phyloP scores from a whole-genome alignment of 2,888 invertebrate species.

The Melanargia galathea region DNA sequence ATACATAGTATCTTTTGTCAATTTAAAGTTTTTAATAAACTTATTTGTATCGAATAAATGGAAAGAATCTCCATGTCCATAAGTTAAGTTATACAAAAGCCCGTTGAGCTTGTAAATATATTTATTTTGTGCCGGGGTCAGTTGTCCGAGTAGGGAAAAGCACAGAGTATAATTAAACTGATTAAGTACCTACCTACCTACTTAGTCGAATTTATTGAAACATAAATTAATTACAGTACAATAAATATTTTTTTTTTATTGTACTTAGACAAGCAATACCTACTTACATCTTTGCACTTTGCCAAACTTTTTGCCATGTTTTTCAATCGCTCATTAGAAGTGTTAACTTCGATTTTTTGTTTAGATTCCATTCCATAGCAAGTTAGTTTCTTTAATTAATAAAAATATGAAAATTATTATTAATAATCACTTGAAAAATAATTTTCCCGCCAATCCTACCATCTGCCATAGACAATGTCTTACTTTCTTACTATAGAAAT shows the following conservation, averaged over 20 bases:
- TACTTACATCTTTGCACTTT: slow-evolving; percentile 66
- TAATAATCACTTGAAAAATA: not conserved
- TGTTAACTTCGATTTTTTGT: slow-evolving; percentile 40
- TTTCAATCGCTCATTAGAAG: slow-evolving; percentile 55
- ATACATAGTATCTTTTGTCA: too few relatives aligned
- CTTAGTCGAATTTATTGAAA: not conserved
- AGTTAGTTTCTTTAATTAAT: not conserved
- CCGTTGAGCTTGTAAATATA: too few relatives aligned
- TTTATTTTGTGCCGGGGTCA: too few relatives aligned
- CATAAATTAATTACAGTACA: not conserved
- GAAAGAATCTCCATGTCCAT: too few relatives aligned
- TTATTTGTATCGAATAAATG: too few relatives aligned
- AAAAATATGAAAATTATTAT: not conserved
- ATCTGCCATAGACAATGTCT: too few relatives aligned
- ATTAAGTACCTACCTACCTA: too few relatives aligned
- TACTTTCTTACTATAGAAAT: too few relatives aligned
- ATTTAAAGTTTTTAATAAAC: too few relatives aligned
- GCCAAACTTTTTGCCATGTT: slow-evolving; percentile 59
- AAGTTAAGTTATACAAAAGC: too few relatives aligned
- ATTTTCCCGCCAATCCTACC: not conserved
- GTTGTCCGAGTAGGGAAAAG: too few relatives aligned
- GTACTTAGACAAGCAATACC: not conserved
- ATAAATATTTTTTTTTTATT: not conserved
- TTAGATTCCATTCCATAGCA: slow-evolving; percentile 48
- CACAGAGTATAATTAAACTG: too few relatives aligned